Base-by-base conservation (phyloP, 2,113 vertebrate species). In the Mesitornis unicolor region DNA sequence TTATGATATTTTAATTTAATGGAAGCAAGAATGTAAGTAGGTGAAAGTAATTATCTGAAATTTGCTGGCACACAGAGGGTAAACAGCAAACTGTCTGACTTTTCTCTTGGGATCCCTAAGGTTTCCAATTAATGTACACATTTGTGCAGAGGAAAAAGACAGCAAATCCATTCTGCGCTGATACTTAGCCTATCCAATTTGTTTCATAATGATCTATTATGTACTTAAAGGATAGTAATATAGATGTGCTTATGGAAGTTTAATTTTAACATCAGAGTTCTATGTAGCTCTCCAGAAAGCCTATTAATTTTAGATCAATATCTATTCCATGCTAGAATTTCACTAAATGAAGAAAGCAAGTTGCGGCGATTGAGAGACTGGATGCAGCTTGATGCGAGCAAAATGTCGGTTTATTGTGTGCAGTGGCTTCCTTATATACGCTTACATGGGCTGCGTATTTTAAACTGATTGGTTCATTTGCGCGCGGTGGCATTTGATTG, bases 121-220 rank as follows among this genome's bases (percentile, higher is more conserved):
- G 48, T 82, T 89, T 91, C 73, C 54, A 88, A 88, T 93, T 93
- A 93, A 50, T 16, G 17, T 76, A 71, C 42, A 71, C 29, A 51
- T 71, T 81, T 2, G 1, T 43, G 54, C n/a, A 68, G 59, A 73
- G 20, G 75, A 91, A 81, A 81, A 90, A 81, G 84, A 71, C 84
- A 84, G 79, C 36, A 93, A 93, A 91, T 81, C 64, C 53, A 88
- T 88, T 88, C 64, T 73, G 13, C 56, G n/a, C 54, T 71, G 53
- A 56, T 91, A 87, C 57, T 84, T 80, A 80, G 63, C 36, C 91
- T 81, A 77, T 73, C 53, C 84, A 81, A 81, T 77, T 85, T 88
- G 69, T 73, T 91, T 85, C 69, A 48, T 85, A 77, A 93, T 68
- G 79, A 88, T 73, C 79, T 88, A 81, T 67, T 93, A 81, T 59